Base-by-base conservation (phyloP, 2,888 invertebrate genomes). In the Seira musarum region DNA sequence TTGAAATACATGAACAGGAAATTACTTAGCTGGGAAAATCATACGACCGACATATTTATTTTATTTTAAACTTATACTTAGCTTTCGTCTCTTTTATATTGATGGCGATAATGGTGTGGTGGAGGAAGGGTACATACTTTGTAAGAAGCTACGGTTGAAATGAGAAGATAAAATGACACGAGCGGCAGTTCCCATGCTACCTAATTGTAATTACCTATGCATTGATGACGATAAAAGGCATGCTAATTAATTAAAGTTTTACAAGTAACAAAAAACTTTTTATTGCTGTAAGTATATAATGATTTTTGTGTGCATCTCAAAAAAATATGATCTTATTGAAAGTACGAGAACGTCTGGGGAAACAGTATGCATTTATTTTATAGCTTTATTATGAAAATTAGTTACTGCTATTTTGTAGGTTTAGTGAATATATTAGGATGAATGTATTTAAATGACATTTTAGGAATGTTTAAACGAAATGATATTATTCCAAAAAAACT, bases 341-440 rank as follows among this genome's bases (percentile, higher is more conserved):
- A 61, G 8, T 30, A 30, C 30, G 30, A 64, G 72, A 60, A 75
- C 61, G 30, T 30, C 30, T 30, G 60, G 74, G 67, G 76, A 30
- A 74, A 76, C 76, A 69, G 69, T 76, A 76, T 76, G 68, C 75
- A 75, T 65, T 67, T 60, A 61, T 61, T 63, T 46, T 30, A 30
- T n/a, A 30, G 30, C 30, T 24, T 63, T 63, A 21, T 63, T 63
- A 22, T 24, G n/a, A 22, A 63, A 57, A n/a, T 57, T 60, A 2
- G 22, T 60, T n/a, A 61, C 61, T 21, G 21, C 2, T 61, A 61
- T 3, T 61, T 3, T 61, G 21, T 61, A 30, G 8, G 2, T 30
- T 30, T 30, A 30, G 2, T 30, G 8, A 30, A 30, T 2, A 30
- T 8, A 8, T 30, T 30, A 30, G 30, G 30, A 30, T 30, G 30